A percentile compares a stretch with the other conserved stretches of the same genome.
phyloP scores from a whole-genome alignment of 92 coral and sea anemone species.

The Umimayanthus chanpuru region DNA sequence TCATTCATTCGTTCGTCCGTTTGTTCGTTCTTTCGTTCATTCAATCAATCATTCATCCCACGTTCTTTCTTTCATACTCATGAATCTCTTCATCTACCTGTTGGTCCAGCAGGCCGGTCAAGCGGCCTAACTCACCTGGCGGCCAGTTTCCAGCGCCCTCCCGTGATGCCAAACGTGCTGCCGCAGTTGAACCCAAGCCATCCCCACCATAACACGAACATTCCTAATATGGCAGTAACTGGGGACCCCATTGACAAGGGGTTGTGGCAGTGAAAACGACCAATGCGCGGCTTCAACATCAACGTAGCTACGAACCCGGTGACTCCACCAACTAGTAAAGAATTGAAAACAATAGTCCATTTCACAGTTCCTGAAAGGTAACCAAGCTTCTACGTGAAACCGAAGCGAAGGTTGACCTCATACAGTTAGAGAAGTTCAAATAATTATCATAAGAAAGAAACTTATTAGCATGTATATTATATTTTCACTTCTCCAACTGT shows the following conservation, averaged over 20 bases:
- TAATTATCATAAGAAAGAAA: too few species aligned
- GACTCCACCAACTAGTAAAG: constrained; percentile 77
- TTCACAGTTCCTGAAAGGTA: too few species aligned
- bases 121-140: constrained; percentile 54
- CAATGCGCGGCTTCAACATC: constrained; percentile 80
- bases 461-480: too few species aligned
- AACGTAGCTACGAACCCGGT: constrained; percentile 92
- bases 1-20: too few species aligned
- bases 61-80: not conserved
- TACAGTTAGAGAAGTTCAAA: too few species aligned
- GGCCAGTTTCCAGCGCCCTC: constrained; percentile 80
- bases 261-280: constrained; percentile 71
- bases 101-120: not conserved
- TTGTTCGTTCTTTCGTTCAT: not conserved
- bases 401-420: too few species aligned
- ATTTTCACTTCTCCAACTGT: too few species aligned
- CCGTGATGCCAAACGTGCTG: constrained; percentile 91
- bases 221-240: constrained; percentile 83
- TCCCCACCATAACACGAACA: constrained; percentile 96
- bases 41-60: too few species aligned
- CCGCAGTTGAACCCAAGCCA: constrained; percentile 99
- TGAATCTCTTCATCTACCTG: not conserved
- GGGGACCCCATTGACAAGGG: constrained; percentile 77
- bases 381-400: too few species aligned
- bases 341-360: too few species aligned